Conservation (phyloP, 2,888 invertebrate genomes). For the Drosophila prolongata region DNA sequence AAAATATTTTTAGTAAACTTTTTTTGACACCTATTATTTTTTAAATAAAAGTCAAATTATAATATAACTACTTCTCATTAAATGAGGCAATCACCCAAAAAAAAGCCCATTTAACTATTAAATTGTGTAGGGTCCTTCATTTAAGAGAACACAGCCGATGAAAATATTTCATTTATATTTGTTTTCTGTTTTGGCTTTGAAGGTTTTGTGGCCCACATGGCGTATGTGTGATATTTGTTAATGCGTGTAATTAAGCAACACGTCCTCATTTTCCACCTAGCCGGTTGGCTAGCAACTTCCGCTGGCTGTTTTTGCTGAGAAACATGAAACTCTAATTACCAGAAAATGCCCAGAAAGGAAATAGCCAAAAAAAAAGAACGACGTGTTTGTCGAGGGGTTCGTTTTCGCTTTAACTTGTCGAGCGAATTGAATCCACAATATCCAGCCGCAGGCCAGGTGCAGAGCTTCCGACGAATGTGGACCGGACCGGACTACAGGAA, state of each 20-base stretch:
- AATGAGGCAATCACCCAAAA: too few species aligned
- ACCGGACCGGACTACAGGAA: neutral
- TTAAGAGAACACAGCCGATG: neutral
- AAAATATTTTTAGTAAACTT: too few species aligned
- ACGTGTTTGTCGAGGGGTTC: neutral
- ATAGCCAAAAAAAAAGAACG: conserved; percentile 2
- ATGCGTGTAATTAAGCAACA: conserved; percentile 74
- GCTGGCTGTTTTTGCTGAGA: conserved; percentile 57
- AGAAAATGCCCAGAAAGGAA: conserved; percentile 57
- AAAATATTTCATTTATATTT: conserved; percentile 10
- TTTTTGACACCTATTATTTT: too few species aligned
- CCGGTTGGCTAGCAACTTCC: conserved; percentile 62
- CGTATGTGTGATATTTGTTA: conserved; percentile 77
- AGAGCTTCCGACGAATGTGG: neutral
- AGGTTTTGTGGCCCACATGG: conserved; percentile 52
- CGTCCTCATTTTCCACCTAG: conserved; percentile 57
- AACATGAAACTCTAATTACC: conserved; percentile 78
- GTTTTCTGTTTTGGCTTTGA: neutral
- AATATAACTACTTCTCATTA: too few species aligned
- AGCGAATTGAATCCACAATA: conserved; percentile 22
- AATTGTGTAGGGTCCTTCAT: neutral
- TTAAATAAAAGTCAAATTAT: too few species aligned
- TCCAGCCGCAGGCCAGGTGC: neutral
- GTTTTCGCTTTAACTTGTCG: conserved; percentile 22
- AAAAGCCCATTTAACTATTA: neutral